Conservation (phyloP, 1,140 invertebrate species). For the Andrena cerasifolii region DNA sequence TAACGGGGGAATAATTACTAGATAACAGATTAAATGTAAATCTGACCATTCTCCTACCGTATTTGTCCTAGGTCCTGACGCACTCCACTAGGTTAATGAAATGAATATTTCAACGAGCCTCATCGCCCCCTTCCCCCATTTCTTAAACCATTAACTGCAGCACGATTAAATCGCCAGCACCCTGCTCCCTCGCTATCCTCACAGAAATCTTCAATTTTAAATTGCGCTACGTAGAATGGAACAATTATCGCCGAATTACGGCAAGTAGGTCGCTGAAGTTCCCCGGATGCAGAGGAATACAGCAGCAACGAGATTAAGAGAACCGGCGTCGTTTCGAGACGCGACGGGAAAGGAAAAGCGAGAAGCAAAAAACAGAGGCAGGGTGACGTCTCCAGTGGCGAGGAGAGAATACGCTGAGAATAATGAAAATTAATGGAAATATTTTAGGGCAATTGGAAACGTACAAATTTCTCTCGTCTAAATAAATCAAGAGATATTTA, state of each 20-base stretch:
- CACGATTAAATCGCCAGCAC: not conserved
- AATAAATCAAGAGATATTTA: no score
- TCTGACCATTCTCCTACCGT: not conserved
- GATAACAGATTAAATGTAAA: not conserved
- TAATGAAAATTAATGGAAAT: not conserved
- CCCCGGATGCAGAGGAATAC: constrained; percentile 7
- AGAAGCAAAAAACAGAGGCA: not conserved
- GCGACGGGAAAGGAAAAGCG: not conserved
- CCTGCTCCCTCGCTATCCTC: not conserved
- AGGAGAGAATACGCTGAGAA: not conserved
- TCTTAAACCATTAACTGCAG: not conserved
- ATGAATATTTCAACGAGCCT: constrained; percentile 2
- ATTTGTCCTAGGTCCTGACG: not conserved
- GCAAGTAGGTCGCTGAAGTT: constrained; percentile 23
- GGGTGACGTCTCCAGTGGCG: not conserved
- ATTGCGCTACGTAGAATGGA: not conserved
- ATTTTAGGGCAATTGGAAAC: no score
- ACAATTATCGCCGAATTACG: constrained; percentile 29
- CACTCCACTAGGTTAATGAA: not conserved
- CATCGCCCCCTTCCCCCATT: not conserved
- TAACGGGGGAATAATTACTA: not conserved
- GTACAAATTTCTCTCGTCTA: no score
- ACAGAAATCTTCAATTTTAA: constrained; percentile 23
- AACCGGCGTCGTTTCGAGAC: constrained; percentile 6
- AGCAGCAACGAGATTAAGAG: constrained; percentile 12